Evolutionary conservation across 2,797 vertebrate species (phyloP).

Genomic region (Cygnus olor): DNA sequence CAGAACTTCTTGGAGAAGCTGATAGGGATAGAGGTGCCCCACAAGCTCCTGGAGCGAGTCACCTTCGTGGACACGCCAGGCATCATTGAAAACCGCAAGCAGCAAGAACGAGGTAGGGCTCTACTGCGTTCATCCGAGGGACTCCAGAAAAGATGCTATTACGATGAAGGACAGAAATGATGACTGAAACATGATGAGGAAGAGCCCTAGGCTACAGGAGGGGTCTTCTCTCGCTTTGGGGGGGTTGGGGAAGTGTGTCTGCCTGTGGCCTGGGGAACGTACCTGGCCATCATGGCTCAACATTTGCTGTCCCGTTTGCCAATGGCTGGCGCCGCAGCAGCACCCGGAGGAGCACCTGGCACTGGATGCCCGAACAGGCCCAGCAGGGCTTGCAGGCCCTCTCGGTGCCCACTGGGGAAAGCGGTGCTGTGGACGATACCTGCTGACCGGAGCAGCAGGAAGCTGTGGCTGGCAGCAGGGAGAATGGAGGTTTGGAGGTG

Average conservation of each 20-base stretch:
- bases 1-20: conserved; percentile 98
- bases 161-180: not conserved
- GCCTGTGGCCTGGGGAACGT: not conserved
- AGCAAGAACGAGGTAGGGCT: conserved; percentile 94
- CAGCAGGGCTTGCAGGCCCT: not conserved
- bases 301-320: not conserved
- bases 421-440: not conserved
- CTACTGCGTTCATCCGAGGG: not conserved
- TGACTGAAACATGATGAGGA: not conserved
- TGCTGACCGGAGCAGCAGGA: not conserved
- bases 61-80: conserved; percentile 97
- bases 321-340: not conserved
- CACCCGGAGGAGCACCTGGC: not conserved
- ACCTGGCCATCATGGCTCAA: not conserved
- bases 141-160: not conserved
- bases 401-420: not conserved
- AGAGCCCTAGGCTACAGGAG: not conserved
- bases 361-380: not conserved
- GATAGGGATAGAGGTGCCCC: conserved; percentile 96
- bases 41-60: conserved; percentile 94
- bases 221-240: not conserved
- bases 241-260: fast-evolving
- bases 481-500: not conserved
- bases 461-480: not conserved
- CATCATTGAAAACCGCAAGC: conserved; percentile 99